Evolutionary conservation across 2,113 vertebrate species (phyloP).

Genomic region (Callospermophilus lateralis): DNA sequence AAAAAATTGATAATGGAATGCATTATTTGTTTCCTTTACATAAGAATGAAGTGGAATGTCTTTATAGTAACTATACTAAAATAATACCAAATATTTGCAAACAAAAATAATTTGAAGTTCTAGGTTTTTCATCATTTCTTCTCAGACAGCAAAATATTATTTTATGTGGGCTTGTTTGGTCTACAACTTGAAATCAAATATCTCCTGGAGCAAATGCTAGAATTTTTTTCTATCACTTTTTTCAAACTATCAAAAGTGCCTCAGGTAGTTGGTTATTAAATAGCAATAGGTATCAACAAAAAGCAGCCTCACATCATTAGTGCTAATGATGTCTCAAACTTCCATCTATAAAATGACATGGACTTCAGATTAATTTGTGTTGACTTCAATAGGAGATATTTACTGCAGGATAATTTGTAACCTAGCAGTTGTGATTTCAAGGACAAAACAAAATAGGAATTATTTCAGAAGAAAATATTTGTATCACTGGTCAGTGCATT

Average conservation of each 20-base stretch:
- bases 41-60: not conserved
- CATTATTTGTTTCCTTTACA: not conserved
- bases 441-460: not conserved
- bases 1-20: not conserved
- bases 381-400: constrained; percentile 38
- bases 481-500: not conserved
- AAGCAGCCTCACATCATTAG: constrained; percentile 62
- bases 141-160: not conserved
- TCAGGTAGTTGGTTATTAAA: constrained; percentile 71
- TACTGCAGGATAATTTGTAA: not conserved
- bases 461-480: not conserved
- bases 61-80: constrained; percentile 1
- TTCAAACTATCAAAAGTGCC: constrained; percentile 60
- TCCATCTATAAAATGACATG: constrained; percentile 55
- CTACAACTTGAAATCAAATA: constrained; percentile 64
- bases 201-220: constrained; percentile 46
- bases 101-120: constrained; percentile 28
- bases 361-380: constrained; percentile 68
- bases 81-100: constrained; percentile 46
- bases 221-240: constrained; percentile 46
- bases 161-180: constrained; percentile 59
- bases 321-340: constrained; percentile 63
- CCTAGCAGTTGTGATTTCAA: not conserved
- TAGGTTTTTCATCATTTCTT: not conserved
- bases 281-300: constrained; percentile 65